Percentiles rank a stretch among this genome's conserved stretches.
Conservation (phyloP, 2,888 invertebrate species). For the Cryptosula pallasiana region DNA sequence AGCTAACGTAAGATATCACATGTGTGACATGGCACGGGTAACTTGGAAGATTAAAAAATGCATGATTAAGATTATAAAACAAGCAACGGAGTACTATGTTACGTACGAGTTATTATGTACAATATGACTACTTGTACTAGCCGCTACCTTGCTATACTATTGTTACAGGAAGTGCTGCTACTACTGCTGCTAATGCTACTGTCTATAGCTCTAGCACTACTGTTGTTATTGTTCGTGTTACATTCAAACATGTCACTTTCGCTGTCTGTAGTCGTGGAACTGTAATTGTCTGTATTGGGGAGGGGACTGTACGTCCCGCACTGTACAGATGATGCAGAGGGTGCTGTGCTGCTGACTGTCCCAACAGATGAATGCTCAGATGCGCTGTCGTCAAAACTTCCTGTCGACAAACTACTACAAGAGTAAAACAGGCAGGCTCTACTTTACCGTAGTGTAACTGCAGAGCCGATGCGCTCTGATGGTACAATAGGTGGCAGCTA, state of each 20-base stretch:
- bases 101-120: too few relatives aligned
- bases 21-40: too few relatives aligned
- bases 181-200: background rate
- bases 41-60: too few relatives aligned
- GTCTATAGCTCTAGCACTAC: background rate
- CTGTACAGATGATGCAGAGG: background rate
- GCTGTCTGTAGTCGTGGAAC: constrained; percentile 15
- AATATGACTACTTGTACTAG: background rate
- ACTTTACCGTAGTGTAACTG: too few relatives aligned
- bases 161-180: background rate
- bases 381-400: constrained; percentile 20
- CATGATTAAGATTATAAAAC: too few relatives aligned
- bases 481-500: too few relatives aligned
- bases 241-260: constrained; percentile 22
- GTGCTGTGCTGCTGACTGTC: background rate
- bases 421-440: background rate
- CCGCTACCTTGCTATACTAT: background rate
- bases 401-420: constrained; percentile 18
- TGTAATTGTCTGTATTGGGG: background rate
- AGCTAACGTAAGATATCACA: too few relatives aligned
- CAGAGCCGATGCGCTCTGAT: too few relatives aligned
- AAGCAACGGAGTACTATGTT: too few relatives aligned
- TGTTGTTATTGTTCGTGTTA: background rate
- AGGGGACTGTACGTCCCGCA: background rate
- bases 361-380: constrained; percentile 11